phyloP scores from a whole-genome alignment of 1,140 invertebrate species.

The Gryon sp. region DNA sequence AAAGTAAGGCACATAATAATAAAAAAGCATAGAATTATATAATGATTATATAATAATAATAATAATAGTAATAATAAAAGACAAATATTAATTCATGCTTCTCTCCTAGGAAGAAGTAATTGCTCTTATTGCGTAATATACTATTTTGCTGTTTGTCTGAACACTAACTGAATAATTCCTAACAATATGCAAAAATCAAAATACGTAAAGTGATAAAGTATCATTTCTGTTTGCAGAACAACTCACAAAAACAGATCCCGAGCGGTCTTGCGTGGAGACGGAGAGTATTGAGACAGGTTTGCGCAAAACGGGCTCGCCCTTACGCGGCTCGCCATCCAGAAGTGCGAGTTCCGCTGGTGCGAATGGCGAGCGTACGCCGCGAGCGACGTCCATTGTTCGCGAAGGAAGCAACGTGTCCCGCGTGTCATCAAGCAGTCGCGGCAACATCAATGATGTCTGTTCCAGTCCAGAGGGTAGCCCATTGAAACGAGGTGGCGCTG shows the following conservation, averaged over 20 bases:
- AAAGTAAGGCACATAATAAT: too few species aligned
- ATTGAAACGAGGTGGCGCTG: constrained; percentile 65
- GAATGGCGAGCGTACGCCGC: constrained; percentile 73
- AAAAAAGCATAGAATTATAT: too few species aligned
- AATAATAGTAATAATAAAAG: too few species aligned
- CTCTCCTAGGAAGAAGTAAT: too few species aligned
- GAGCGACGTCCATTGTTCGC: constrained; percentile 78
- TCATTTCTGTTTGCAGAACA: constrained; percentile 68
- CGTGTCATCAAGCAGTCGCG: constrained; percentile 66
- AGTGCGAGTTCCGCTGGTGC: constrained; percentile 69
- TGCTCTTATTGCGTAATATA: too few species aligned
- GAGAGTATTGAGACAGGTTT: constrained; percentile 84
- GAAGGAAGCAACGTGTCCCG: constrained; percentile 81
- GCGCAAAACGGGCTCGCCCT: constrained; percentile 83
- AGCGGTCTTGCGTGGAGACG: constrained; percentile 82
- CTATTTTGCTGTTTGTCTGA: too few species aligned
- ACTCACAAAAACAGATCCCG: constrained; percentile 72
- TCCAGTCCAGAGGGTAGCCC: constrained; percentile 75
- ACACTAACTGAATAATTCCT: too few species aligned
- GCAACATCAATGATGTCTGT: constrained; percentile 72
- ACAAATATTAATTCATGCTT: too few species aligned
- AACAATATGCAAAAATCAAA: not conserved
- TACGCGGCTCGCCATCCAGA: constrained; percentile 80
- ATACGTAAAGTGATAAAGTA: not conserved
- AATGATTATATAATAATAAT: too few species aligned